These are phyloP conservation scores for Sitobion miscanthi DNA, from an alignment of 1,140 invertebrate species.

Conservation along the genomic window DNA sequence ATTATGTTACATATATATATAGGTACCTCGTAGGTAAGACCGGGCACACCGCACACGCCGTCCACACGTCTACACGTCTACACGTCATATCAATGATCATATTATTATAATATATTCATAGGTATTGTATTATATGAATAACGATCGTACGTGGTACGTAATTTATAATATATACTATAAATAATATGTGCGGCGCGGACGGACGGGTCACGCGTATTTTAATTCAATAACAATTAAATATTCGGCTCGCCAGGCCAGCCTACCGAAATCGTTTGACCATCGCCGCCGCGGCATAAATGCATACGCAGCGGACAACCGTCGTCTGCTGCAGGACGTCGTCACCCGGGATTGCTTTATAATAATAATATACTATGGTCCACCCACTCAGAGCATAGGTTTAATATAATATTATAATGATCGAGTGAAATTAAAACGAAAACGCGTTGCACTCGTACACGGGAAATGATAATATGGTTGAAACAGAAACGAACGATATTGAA, in stretches of 20 bases:
- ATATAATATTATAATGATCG: background rate
- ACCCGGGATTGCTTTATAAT: background rate
- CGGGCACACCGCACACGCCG: background rate
- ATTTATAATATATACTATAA: background rate
- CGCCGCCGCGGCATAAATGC: background rate
- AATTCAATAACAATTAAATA: conserved; percentile 31
- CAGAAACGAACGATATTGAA: background rate
- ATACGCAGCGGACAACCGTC: background rate
- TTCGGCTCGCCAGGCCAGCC: background rate
- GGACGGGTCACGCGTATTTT: background rate
- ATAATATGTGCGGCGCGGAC: background rate
- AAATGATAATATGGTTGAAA: background rate
- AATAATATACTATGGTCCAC: background rate
- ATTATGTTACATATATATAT: background rate
- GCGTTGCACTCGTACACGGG: background rate
- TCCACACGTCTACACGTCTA: background rate
- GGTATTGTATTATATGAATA: background rate
- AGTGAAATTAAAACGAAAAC: background rate
- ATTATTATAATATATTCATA: background rate
- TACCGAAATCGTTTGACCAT: background rate
- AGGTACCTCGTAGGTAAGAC: background rate
- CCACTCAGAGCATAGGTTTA: background rate
- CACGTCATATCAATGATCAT: background rate
- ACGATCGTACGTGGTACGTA: background rate
- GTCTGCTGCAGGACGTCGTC: background rate